These are phyloP conservation scores for Drosophila borborema DNA, from an alignment of 2,888 invertebrate genomes.

Conservation along the genomic window DNA sequence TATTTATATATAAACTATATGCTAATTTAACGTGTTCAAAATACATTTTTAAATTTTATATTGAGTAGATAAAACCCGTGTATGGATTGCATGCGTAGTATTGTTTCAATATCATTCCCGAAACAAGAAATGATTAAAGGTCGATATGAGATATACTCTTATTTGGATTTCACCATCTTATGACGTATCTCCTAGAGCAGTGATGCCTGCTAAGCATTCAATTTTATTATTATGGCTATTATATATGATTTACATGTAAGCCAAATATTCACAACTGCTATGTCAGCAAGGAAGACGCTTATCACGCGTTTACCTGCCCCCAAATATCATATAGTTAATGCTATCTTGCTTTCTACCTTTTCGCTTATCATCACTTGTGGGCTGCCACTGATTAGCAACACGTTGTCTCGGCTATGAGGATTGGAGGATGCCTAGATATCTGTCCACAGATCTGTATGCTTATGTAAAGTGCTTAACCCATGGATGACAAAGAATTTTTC, in stretches of 20 bases:
- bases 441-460: not conserved
- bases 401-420: not conserved
- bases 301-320: conserved; percentile 4
- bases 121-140: not conserved
- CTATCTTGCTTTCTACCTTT: conserved; percentile 6
- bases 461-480: conserved; percentile 1
- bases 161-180: conserved; percentile 21
- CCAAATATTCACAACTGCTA: conserved; percentile 1
- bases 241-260: not conserved
- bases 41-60: conserved; percentile 27
- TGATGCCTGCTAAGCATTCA: too few relatives aligned
- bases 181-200: conserved; percentile 26
- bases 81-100: too few relatives aligned
- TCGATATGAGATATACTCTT: not conserved
- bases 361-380: conserved; percentile 10
- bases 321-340: not conserved
- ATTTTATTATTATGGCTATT: not conserved
- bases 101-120: not conserved
- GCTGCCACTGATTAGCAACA: conserved; percentile 10
- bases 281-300: conserved; percentile 2
- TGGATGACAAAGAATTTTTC: not conserved
- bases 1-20: conserved; percentile 1
- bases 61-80: not conserved
- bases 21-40: conserved; percentile 23
- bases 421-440: not conserved